A percentile compares a stretch with the other conserved stretches of the same genome.
These are phyloP conservation scores for Lytechinus variegatus DNA, from an alignment of 35 echinoderm and acorn worm species.

Conservation along the genomic window DNA sequence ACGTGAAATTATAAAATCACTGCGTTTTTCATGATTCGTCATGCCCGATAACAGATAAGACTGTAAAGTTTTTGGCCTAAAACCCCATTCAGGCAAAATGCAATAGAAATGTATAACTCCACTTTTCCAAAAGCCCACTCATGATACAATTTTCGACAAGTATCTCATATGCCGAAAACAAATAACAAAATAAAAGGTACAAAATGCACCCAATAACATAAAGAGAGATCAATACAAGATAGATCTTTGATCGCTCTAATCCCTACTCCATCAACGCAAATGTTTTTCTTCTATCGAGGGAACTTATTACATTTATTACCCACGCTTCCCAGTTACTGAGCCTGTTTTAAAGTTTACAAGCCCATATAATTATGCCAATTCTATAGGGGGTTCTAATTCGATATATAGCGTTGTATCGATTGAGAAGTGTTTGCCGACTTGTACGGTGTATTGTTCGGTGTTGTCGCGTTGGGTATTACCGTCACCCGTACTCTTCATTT, in stretches of 20 bases:
- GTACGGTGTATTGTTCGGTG: background rate
- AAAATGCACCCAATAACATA: background rate
- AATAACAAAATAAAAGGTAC: background rate
- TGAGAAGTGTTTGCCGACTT: background rate
- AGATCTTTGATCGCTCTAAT: background rate
- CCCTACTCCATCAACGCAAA: background rate
- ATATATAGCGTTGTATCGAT: background rate
- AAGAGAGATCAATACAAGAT: background rate
- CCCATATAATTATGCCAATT: background rate
- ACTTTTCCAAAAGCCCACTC: background rate
- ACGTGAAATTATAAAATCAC: no score
- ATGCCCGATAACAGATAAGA: no score
- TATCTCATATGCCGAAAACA: background rate
- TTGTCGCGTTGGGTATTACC: background rate
- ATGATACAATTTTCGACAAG: background rate
- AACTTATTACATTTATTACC: background rate
- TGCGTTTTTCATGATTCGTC: no score
- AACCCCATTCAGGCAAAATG: background rate
- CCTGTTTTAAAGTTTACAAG: background rate
- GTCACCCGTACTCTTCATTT: background rate
- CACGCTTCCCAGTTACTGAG: background rate
- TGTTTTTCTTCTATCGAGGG: background rate
- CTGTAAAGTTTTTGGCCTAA: background rate
- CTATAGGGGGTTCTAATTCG: background rate
- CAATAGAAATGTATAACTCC: background rate